These are phyloP conservation scores for Enteromius anoplus DNA, from an alignment of 2,797 vertebrate genomes.

Conservation along the genomic window DNA sequence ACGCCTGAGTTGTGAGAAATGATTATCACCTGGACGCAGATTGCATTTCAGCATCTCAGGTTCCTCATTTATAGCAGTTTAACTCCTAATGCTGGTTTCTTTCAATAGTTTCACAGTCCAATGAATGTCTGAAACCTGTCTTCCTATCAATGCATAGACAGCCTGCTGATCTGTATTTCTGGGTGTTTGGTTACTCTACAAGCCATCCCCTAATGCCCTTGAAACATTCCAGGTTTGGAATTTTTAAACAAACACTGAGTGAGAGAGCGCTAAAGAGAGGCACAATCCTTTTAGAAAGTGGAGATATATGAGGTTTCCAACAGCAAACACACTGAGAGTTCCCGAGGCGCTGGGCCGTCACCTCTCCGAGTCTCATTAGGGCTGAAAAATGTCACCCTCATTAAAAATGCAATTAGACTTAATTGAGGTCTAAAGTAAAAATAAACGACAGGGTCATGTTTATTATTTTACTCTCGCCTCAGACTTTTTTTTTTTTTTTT, in stretches of 20 bases:
- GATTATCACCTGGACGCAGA: slow-evolving; percentile 73
- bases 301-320: slow-evolving; percentile 57
- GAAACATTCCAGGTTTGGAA: slow-evolving; percentile 62
- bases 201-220: slow-evolving; percentile 54
- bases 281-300: slow-evolving; percentile 34
- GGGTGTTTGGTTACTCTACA: slow-evolving; percentile 56
- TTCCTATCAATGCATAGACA: slow-evolving; percentile 55
- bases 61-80: slow-evolving; percentile 68
- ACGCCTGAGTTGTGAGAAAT: slow-evolving; percentile 64
- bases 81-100: slow-evolving; percentile 56
- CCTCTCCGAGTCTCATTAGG: slow-evolving; percentile 65
- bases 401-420: slow-evolving; percentile 76
- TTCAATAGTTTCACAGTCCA: slow-evolving; percentile 19
- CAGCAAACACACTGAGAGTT: slow-evolving; percentile 58
- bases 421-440: slow-evolving; percentile 75
- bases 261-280: slow-evolving; percentile 19
- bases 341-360: slow-evolving; percentile 53
- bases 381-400: slow-evolving; percentile 74
- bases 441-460: slow-evolving; percentile 73
- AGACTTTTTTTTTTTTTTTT: slow-evolving; percentile 62
- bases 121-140: slow-evolving; percentile 50
- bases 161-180: slow-evolving; percentile 56
- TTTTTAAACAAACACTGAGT: slow-evolving; percentile 62
- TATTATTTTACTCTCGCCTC: slow-evolving; percentile 69
- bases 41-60: slow-evolving; percentile 68